phyloP scores from a whole-genome alignment of 2,888 invertebrate species.

The Acrobasis repandana region DNA sequence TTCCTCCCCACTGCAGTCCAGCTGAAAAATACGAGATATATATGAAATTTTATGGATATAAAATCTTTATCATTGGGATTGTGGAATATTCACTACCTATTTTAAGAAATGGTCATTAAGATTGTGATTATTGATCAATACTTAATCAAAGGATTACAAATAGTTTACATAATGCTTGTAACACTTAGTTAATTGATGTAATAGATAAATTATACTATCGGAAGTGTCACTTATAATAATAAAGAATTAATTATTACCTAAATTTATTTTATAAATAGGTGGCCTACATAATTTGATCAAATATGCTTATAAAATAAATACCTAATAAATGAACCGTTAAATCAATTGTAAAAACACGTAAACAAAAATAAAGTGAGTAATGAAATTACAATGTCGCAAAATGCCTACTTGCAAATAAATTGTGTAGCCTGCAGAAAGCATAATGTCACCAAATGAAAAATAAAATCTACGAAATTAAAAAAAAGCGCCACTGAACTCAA shows the following conservation, averaged over 20 bases:
- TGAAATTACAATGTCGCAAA: not conserved
- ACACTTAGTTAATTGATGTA: too few species aligned
- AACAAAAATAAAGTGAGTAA: constrained; percentile 27
- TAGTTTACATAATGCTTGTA: too few species aligned
- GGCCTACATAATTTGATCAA: not conserved
- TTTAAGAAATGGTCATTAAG: not conserved
- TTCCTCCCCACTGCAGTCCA: constrained; percentile 76
- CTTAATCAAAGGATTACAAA: too few species aligned
- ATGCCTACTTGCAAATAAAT: not conserved
- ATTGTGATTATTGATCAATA: too few species aligned
- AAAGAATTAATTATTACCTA: too few species aligned
- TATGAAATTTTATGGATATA: not conserved
- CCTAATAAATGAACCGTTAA: not conserved
- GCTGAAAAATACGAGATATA: constrained; percentile 42
- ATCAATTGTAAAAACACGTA: constrained; percentile 6
- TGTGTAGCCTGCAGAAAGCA: constrained; percentile 46
- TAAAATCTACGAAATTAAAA: not conserved
- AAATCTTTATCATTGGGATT: not conserved
- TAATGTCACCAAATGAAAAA: constrained; percentile 40
- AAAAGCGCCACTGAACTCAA: constrained; percentile 29
- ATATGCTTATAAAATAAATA: not conserved
- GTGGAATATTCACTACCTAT: not conserved
- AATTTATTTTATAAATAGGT: too few species aligned
- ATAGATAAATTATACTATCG: too few species aligned
- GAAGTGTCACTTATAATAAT: too few species aligned